A percentile compares a stretch with the other conserved stretches of the same genome.
phyloP scores from a whole-genome alignment of 2,113 vertebrate genomes.

The Semnopithecus entellus region DNA sequence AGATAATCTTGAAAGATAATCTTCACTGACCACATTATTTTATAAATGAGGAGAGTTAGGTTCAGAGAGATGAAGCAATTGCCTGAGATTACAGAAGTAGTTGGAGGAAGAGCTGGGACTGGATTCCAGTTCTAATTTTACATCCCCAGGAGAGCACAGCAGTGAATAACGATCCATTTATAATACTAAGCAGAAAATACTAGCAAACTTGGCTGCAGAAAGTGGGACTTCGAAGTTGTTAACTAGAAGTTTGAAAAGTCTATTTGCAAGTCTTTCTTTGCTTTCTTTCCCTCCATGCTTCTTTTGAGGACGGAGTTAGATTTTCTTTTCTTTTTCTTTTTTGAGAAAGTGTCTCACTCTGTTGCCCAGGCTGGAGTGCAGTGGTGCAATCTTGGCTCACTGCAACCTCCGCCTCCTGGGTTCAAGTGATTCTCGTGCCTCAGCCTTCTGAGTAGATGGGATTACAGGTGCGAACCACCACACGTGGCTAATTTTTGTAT shows the following conservation, averaged over 20 bases:
- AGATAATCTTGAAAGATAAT: background rate
- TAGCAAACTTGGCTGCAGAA: background rate
- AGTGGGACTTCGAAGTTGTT: background rate
- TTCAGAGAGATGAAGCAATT: slow-evolving; percentile 16
- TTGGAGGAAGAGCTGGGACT: background rate
- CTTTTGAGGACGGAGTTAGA: background rate
- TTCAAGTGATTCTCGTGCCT: too few relatives aligned
- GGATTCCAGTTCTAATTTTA: background rate
- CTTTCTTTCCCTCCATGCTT: background rate
- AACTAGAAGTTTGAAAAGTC: slow-evolving; percentile 21
- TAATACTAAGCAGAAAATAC: slow-evolving; percentile 1
- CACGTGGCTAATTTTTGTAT: too few relatives aligned
- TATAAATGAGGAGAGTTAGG: slow-evolving; percentile 18
- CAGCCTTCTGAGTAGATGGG: too few relatives aligned
- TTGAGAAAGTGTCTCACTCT: too few relatives aligned
- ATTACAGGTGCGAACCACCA: too few relatives aligned
- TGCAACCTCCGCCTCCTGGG: too few relatives aligned
- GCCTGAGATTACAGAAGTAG: background rate
- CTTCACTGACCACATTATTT: slow-evolving; percentile 4
- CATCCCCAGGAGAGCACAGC: background rate
- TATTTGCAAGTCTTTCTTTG: background rate
- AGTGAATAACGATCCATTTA: background rate
- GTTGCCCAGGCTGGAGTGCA: too few relatives aligned
- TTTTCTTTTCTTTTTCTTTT: background rate
- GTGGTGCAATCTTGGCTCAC: too few relatives aligned